Conservation (phyloP, 2,797 vertebrate genomes). For the Tragelaphus oryx region DNA sequence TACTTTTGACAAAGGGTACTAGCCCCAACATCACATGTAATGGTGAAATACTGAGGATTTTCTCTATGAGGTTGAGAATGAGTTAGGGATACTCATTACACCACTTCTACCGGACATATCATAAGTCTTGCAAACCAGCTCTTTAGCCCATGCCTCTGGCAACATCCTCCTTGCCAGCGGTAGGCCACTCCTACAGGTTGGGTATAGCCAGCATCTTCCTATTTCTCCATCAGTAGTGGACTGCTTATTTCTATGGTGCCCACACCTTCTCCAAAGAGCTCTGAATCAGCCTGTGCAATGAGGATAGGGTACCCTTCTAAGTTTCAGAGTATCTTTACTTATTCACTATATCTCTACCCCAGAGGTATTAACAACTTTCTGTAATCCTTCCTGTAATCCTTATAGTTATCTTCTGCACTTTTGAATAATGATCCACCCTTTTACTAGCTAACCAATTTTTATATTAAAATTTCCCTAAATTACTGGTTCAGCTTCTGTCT, state of each 20-base stretch:
- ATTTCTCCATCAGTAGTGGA: not conserved
- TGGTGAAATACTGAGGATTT: not conserved
- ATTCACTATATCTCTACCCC: not conserved
- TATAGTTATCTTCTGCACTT: not conserved
- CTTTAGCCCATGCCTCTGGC: not conserved
- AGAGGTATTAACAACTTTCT: too few relatives aligned
- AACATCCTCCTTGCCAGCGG: not conserved
- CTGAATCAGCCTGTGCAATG: not conserved
- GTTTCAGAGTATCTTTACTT: not conserved
- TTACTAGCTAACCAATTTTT: not conserved
- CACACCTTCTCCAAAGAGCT: not conserved
- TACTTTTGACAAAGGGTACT: not conserved
- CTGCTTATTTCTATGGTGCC: not conserved
- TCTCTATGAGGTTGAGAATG: not conserved
- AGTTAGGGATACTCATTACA: not conserved
- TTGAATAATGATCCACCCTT: not conserved
- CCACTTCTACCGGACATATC: not conserved
- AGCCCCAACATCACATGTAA: not conserved
- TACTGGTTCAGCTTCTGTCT: not conserved
- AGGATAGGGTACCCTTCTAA: not conserved
- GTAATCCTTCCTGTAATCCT: not conserved
- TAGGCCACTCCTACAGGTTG: not conserved
- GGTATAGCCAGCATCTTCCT: not conserved
- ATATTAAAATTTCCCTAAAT: not conserved
- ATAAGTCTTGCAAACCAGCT: not conserved